These are phyloP conservation scores for Solen grandis DNA, from an alignment of 1,140 invertebrate species.

Conservation along the genomic window DNA sequence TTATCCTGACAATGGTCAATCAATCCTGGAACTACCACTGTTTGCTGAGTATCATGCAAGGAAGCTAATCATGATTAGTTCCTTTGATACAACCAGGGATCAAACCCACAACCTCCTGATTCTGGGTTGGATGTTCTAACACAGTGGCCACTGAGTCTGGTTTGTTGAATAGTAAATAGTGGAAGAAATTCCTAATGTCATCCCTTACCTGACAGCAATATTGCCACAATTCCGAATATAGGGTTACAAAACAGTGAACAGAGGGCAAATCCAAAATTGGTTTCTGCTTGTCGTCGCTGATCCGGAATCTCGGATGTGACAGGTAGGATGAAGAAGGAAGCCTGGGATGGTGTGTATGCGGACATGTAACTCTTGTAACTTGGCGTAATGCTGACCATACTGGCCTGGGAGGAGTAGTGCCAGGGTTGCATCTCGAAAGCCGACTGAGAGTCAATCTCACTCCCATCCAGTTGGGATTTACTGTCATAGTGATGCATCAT, in stretches of 20 bases:
- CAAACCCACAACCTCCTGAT: too few relatives aligned
- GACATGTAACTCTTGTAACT: constrained; percentile 61
- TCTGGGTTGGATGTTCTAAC: too few relatives aligned
- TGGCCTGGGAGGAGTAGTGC: constrained; percentile 66
- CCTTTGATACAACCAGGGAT: too few relatives aligned
- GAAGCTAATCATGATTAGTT: too few relatives aligned
- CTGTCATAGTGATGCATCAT: constrained; percentile 58
- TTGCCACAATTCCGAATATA: constrained; percentile 69
- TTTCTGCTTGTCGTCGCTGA: constrained; percentile 55
- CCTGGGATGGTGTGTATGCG: constrained; percentile 67
- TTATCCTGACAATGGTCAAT: too few relatives aligned
- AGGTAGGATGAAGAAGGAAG: constrained; percentile 69
- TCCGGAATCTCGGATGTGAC: constrained; percentile 67
- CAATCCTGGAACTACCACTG: too few relatives aligned
- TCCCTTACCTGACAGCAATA: constrained; percentile 68
- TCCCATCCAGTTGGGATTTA: constrained; percentile 48
- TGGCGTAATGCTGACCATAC: constrained; percentile 51
- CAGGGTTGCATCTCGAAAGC: constrained; percentile 54
- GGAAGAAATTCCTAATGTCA: too few relatives aligned
- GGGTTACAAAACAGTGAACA: constrained; percentile 71
- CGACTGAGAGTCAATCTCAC: constrained; percentile 48
- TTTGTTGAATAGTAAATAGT: too few relatives aligned
- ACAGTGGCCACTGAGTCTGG: too few relatives aligned
- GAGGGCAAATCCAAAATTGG: constrained; percentile 70
- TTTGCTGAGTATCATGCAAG: too few relatives aligned